phyloP scores from a whole-genome alignment of 1,140 invertebrate genomes.

The Ditylenchus dipsaci region DNA sequence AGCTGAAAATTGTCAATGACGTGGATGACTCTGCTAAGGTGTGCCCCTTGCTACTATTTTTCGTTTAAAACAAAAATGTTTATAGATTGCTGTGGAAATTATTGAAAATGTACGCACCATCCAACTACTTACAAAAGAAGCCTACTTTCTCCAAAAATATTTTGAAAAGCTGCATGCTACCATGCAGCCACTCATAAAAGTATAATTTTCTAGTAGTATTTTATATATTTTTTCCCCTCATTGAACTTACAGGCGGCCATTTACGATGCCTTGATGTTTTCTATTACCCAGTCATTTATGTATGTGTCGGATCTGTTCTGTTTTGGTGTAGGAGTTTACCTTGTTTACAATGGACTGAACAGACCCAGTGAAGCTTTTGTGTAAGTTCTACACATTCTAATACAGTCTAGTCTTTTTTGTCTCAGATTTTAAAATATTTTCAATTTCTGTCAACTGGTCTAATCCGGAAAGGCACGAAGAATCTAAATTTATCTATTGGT shows the following conservation, averaged over 20 bases:
- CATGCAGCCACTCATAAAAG: too few relatives aligned
- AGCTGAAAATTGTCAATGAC: background rate
- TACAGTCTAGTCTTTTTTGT: too few relatives aligned
- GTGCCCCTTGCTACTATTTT: background rate
- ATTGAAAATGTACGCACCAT: slow-evolving; percentile 32
- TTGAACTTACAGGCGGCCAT: background rate
- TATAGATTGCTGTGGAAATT: slow-evolving; percentile 23
- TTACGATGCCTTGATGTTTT: background rate
- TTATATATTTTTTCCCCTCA: background rate
- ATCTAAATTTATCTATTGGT: too few relatives aligned
- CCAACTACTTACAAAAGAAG: slow-evolving; percentile 19
- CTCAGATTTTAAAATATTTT: too few relatives aligned
- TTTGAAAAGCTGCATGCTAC: background rate
- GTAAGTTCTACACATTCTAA: slow-evolving; percentile 10
- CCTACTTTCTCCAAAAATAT: slow-evolving; percentile 15
- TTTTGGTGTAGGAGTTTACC: background rate
- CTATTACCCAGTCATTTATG: background rate
- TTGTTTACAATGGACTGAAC: slow-evolving; percentile 6
- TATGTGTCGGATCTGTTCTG: slow-evolving; percentile 1
- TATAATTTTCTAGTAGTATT: too few relatives aligned
- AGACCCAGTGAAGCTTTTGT: slow-evolving; percentile 10
- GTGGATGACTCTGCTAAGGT: slow-evolving; percentile 23
- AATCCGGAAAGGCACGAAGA: too few relatives aligned
- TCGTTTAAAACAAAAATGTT: background rate
- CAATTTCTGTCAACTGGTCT: too few relatives aligned